phyloP scores from a whole-genome alignment of 2,888 invertebrate species.

The Shargacucullia verbasci region DNA sequence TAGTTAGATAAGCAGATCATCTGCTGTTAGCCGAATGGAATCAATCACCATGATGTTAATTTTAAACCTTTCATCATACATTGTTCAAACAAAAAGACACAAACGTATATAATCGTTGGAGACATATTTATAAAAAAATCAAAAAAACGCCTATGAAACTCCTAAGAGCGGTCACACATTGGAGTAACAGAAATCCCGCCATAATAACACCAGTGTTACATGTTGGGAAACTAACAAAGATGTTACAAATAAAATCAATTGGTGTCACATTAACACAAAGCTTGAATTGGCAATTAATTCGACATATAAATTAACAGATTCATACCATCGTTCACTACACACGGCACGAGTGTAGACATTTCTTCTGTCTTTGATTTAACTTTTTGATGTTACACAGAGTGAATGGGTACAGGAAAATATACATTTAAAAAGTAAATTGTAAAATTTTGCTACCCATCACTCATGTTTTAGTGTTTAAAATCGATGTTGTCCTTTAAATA shows the following conservation, averaged over 20 bases:
- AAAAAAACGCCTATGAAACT: conserved; percentile 1
- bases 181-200: neutral
- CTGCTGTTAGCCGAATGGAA: too few species aligned
- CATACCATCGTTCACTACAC: conserved; percentile 33
- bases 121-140: neutral
- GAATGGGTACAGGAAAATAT: conserved; percentile 13
- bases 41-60: too few species aligned
- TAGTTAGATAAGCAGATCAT: neutral
- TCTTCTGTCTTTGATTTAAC: conserved; percentile 50
- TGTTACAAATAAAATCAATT: conserved; percentile 10
- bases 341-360: conserved; percentile 45
- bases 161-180: conserved; percentile 2
- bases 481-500: conserved; percentile 34
- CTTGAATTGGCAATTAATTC: conserved; percentile 43
- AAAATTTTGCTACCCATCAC: conserved; percentile 8
- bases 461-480: conserved; percentile 21
- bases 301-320: conserved; percentile 27
- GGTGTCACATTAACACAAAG: conserved; percentile 32
- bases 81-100: too few species aligned
- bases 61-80: too few species aligned
- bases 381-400: conserved; percentile 39
- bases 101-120: too few species aligned
- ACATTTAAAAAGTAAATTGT: neutral
- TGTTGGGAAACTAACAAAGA: conserved; percentile 28
- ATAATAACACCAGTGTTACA: neutral